phyloP scores from a whole-genome alignment of 2,113 vertebrate genomes.

The human region DNA sequence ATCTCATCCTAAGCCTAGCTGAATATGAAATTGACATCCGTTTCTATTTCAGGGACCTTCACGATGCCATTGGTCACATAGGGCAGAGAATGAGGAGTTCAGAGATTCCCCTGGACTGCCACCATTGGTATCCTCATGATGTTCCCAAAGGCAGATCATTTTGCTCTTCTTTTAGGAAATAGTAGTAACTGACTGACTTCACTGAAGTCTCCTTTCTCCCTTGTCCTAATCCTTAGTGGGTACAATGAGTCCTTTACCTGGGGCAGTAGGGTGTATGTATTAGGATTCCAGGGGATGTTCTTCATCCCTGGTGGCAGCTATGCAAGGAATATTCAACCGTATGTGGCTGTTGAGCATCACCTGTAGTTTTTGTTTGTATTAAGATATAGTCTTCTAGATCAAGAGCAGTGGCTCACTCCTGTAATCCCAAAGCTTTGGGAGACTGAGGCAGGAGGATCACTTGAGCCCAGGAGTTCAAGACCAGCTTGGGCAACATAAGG shows the following conservation, averaged over 20 bases:
- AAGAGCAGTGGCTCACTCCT: too few species aligned
- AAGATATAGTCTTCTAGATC: neutral
- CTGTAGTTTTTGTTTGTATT: neutral
- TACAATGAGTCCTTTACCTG: neutral
- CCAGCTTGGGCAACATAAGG: too few species aligned
- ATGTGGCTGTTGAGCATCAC: neutral
- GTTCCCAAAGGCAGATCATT: neutral
- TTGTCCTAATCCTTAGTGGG: neutral
- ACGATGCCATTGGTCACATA: neutral
- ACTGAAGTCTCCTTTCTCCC: neutral
- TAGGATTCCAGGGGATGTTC: neutral
- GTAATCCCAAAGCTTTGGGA: too few species aligned
- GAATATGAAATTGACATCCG: neutral
- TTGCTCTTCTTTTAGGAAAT: neutral
- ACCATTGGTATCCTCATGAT: neutral
- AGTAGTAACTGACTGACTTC: neutral
- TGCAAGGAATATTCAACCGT: neutral
- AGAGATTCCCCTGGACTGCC: neutral
- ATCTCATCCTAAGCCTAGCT: neutral
- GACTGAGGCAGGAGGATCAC: too few species aligned
- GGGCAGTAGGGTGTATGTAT: neutral
- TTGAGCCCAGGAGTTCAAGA: too few species aligned
- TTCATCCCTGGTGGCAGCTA: neutral
- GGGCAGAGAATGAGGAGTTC: neutral
- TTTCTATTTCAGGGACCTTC: neutral